Evolutionary conservation across 53 echinoderm and acorn worm species (phyloP).

Genomic region (Henricia sp.): DNA sequence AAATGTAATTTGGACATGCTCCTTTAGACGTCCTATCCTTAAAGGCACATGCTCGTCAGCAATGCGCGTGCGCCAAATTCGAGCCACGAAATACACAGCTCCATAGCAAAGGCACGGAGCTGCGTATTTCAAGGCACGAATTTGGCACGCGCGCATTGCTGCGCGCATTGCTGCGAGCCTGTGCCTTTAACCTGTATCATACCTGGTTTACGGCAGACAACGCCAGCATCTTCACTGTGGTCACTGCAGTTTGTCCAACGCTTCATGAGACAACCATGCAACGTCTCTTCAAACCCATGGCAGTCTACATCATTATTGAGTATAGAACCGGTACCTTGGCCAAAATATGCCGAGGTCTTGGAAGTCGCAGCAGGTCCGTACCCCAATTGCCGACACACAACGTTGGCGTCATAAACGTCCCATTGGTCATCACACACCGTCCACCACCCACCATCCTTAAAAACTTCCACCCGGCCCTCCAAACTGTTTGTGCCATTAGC

Average conservation of each 20-base stretch:
- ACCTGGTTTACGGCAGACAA: conserved; percentile 24
- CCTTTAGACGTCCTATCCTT: too few relatives aligned
- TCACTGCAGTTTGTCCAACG: conserved; percentile 4
- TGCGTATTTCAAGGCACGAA: neutral
- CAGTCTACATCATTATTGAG: conserved; percentile 38
- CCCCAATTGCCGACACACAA: conserved; percentile 63
- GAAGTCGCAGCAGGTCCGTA: conserved; percentile 29
- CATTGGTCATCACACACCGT: conserved; percentile 62
- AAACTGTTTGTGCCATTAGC: neutral
- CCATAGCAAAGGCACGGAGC: conserved; percentile 43
- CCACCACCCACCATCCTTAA: conserved; percentile 41
- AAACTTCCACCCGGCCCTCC: conserved; percentile 62
- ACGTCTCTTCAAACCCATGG: conserved; percentile 17
- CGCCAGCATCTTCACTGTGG: conserved; percentile 51
- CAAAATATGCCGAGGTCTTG: conserved; percentile 21
- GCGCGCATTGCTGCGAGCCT: too few relatives aligned
- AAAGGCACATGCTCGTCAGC: too few relatives aligned
- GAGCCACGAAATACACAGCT: neutral
- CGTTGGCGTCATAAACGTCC: conserved; percentile 52
- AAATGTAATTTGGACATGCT: too few relatives aligned
- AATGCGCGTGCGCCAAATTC: too few relatives aligned
- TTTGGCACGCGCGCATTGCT: too few relatives aligned
- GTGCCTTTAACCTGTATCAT: too few relatives aligned
- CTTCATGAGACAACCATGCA: conserved; percentile 18
- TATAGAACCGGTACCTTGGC: conserved; percentile 37